phyloP scores from a whole-genome alignment of 2,113 vertebrate genomes.

The Casuarius casuarius region DNA sequence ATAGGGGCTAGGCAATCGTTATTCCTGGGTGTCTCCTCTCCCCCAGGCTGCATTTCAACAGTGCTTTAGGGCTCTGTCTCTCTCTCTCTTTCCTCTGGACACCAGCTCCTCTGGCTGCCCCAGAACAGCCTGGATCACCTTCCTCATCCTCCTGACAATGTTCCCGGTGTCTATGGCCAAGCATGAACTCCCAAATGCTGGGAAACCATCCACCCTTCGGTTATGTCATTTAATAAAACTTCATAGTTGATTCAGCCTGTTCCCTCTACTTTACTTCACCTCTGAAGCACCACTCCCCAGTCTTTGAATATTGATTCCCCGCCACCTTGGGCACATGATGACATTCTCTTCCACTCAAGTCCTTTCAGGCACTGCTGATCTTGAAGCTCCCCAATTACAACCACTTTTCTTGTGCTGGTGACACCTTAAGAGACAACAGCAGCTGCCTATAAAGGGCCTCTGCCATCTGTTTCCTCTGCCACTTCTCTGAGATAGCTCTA shows the following conservation, averaged over 20 bases:
- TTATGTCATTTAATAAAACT: background rate
- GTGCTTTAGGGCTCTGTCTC: rapidly evolving
- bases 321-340: background rate
- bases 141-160: background rate
- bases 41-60: background rate
- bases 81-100: background rate
- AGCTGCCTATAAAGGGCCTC: constrained; percentile 64
- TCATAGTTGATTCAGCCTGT: background rate
- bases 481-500: constrained; percentile 53
- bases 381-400: constrained; percentile 57
- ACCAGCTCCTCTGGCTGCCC: background rate
- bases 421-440: constrained; percentile 68
- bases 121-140: background rate
- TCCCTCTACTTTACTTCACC: background rate
- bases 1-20: background rate
- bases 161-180: background rate
- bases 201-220: background rate
- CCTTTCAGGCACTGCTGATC: constrained; percentile 31
- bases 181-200: background rate
- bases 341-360: constrained; percentile 1
- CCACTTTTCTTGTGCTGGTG: constrained; percentile 48
- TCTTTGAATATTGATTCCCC: constrained; percentile 1
- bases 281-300: background rate
- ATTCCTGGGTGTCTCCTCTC: background rate
- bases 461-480: constrained; percentile 63